phyloP scores from a whole-genome alignment of 1,140 invertebrate genomes.

The Camponotus pennsylvanicus region DNA sequence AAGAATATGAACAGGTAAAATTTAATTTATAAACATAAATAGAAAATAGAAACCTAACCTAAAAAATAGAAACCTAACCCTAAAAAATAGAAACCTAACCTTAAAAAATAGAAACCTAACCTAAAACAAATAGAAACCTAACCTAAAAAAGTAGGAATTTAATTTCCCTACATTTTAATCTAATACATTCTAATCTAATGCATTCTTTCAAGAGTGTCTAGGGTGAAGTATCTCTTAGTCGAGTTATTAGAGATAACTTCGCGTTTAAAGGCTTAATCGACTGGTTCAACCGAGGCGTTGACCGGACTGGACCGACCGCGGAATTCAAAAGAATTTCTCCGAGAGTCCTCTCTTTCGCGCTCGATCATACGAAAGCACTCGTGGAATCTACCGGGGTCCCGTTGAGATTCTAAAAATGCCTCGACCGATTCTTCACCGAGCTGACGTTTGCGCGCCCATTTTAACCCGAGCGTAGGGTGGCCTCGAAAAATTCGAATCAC shows the following conservation, averaged over 20 bases:
- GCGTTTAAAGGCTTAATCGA: slow-evolving; percentile 11
- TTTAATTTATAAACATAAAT: not conserved
- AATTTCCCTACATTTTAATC: not conserved
- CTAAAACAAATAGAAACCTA: too few species aligned
- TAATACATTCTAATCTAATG: too few species aligned
- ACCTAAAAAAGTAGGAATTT: not conserved
- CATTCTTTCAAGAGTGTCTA: too few species aligned
- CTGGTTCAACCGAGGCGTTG: too few species aligned
- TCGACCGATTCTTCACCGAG: slow-evolving; percentile 18
- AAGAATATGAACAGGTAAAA: too few species aligned
- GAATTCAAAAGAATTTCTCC: slow-evolving; percentile 45
- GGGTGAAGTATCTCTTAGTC: not conserved
- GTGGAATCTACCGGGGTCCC: slow-evolving; percentile 36
- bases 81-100: too few species aligned
- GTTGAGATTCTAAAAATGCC: slow-evolving; percentile 48
- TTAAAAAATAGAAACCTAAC: too few species aligned
- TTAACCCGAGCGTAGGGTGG: not conserved
- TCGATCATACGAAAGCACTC: slow-evolving; percentile 34
- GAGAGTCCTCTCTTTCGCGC: slow-evolving; percentile 12
- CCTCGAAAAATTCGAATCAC: slow-evolving; percentile 43
- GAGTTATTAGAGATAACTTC: not conserved
- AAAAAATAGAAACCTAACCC: too few species aligned
- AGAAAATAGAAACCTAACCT: too few species aligned
- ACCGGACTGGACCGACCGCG: not conserved
- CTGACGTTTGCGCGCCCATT: slow-evolving; percentile 10